Evolutionary conservation across 2,113 vertebrate species (phyloP), one percentile per base, ranked within the genome.

Genomic region (Zosterops japonicus): DNA sequence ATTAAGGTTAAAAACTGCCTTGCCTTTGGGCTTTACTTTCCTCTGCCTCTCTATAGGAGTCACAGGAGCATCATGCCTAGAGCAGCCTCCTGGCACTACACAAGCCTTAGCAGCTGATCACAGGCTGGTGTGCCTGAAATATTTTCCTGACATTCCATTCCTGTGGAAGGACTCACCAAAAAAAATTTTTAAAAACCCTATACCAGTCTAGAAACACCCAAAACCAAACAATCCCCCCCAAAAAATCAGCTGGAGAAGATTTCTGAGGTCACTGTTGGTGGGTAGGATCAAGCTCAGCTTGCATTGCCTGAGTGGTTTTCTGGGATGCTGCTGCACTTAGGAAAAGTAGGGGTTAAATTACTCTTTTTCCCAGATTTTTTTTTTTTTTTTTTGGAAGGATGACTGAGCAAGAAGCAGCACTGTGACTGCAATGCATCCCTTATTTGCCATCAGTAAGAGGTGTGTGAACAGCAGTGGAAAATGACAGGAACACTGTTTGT

Each of bases 1-100:
- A 87, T 71, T 71, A 91, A 87, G 84, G 60, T 82, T 93, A 82
- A 93, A 91, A 91, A 75, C 70, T 71, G 42, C 74, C 61, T 91
- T 79, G 84, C 77, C 84, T 87, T 78, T 93, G 70, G 80, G 77
- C 60, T 94, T 94, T 80, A 24, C 77, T 89, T 89, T 63, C 55
- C 72, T 94, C 56, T 71, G 69, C 77, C 60, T 94, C 47, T 80
- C 87, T 56, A 69, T 12, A 89, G 78, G 65, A 96, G 65, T 67
- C 72, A 65, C 39, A 42, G 93, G 65, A 94, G 78, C 83, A 84
- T 78, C 83, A 25, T 71, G 65, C 87, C 92, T 75, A 42, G 56
- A 79, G 95, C 90, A 93, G 80, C 55, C 86, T 88, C 55, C 79
- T 77, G 68, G 78, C 42, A 19, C 63, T 86, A 80, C 79, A 81